Base-by-base conservation (phyloP, 2,888 invertebrate genomes). In the Gymnocheta viridis region DNA sequence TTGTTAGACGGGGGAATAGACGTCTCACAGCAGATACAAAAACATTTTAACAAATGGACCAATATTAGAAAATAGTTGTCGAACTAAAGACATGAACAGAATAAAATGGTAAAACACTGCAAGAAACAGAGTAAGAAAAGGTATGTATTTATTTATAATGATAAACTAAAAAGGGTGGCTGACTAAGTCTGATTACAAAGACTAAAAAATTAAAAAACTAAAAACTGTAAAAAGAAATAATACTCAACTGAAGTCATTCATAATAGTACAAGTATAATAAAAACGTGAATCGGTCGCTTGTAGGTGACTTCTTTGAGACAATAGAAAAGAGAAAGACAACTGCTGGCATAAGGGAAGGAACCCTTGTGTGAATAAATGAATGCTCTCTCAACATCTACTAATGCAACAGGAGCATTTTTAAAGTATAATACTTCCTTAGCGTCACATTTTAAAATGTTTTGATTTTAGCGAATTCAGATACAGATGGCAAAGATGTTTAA, bases 171-270 rank as follows among this genome's bases (percentile, higher is more conserved):
- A 70, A 51, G 69, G 62, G 64, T 54, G 74, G n/a, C 41, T 60
- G 49, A 70, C 78, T 78, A 70, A 78, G 24, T 47, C 9, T 51
- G 60, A 60, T 58, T 49, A 12, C 29, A 86, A 83, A 85, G 86
- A 86, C 85, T 82, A 86, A 87, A 87, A 86, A 19, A 47, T 29
- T 17, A 56, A 29, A 54, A 19, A 27, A 54, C 22, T n/a, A 32
- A 32, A 41, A 54, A 35, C 9, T 29, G 7, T 44, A 47, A 49
- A 24, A 3, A 19, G 17, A 72, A 72, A 19, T 22, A 72, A 29
- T 58, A 9, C 7, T 22, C 14, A 49, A 6, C 19, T 22, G 24
- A 60, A 72, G n/a, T n/a, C n/a, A n/a, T n/a, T n/a, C n/a, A n/a
- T n/a, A n/a, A 24, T 17, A 62, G 47, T 47, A 7, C n/a, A 5